Evolutionary conservation across 2,888 invertebrate genomes (phyloP), one percentile per base, ranked within the genome.

Genomic region (Drosophila mayaguana): DNA sequence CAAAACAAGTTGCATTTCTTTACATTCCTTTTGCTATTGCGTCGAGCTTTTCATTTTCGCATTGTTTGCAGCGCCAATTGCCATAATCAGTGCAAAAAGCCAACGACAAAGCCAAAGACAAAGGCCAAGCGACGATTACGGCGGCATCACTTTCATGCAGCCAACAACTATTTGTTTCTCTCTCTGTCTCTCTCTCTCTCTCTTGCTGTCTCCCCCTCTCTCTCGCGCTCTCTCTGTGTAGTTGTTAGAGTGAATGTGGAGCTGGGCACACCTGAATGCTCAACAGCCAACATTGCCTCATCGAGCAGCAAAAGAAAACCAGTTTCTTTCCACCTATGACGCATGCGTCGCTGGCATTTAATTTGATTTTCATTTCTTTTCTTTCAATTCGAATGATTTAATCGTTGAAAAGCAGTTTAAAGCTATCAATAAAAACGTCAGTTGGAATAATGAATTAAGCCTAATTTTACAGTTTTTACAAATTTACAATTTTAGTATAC

Each of bases 51-150:
- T 80, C 70, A 80, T 77, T 80, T 77, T 80, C 71, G 75, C 88
- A 88, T 83, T 88, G 83, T 88, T 83, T 84, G 88, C 86, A 69
- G 82, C 75, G 71, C 64, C 88, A 88, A 86, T 85, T 89, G 85
- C 90, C 87, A 88, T 83, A 90, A 90, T 85, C 90, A 85, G 89
- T 85, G 90, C 84, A 88, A 87, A 50, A 84, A 72, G 57, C 61
- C 73, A 67, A 67, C 67, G 64, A 57, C 62, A 60, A 65, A 80
- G 63, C 48, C 72, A 80, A 73, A 80, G 83, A 89, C 84, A 84
- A 89, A 89, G 88, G 88, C 83, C 84, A 85, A 88, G 71, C 83
- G 81, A 78, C 78, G 78, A 78, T 81, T 78, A 81, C 73, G 63
- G 83, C 68, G 77, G 81, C 81, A 69, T 89, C 86, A 85, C 84